Base-by-base conservation (phyloP, 2,797 vertebrate species). In the Coracias cyanogaster region DNA sequence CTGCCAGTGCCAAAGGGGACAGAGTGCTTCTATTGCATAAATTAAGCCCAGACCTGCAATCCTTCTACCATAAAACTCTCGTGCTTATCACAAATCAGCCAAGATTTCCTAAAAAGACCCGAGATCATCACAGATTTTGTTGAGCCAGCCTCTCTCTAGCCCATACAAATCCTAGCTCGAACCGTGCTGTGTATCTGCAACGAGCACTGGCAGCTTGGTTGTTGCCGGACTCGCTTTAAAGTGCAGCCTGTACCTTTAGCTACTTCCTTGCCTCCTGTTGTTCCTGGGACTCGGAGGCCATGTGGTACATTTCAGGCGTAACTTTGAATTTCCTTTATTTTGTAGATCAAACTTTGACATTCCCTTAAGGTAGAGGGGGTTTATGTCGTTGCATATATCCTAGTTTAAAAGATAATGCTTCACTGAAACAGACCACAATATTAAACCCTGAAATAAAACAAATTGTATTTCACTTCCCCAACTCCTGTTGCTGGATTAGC, bases 251-350 rank as follows among this genome's bases (percentile, higher is more conserved):
- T 45, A 86, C 95, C 87, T 95, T 91, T 31, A 46, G 96, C 96
- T 97, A 97, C 97, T 97, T 94, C 94, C 96, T 86, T 55, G 78
- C 94, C 87, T 94, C 97, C 97, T 45, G 79, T 97, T 97, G 97
- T 90, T 96, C 55, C 77, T 54, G 37, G 37, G 67, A 87, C 90
- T 95, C 70, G 90, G 89, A 97, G 91, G 96, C 97, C 96, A 96
- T 97, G 94, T 97, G 96, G 94, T 93, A 95, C 89, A 87, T 97
- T 97, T 98, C 97, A 97, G 86, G 93, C 94, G 97, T 97, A 97
- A 97, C 96, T 94, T 92, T n/a, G 67, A 97, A 97, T 97, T 97
- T 97, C 97, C 97, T 98, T 96, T 97, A 93, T 97, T 95, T 82
- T 6, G 95, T 72, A 97, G 93, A 96, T 95, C 97, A 97, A 93